A percentile compares a stretch with the other conserved stretches of the same genome.
Evolutionary conservation across 2,888 invertebrate species (phyloP).

Genomic region (Coleophora flavipennella): DNA sequence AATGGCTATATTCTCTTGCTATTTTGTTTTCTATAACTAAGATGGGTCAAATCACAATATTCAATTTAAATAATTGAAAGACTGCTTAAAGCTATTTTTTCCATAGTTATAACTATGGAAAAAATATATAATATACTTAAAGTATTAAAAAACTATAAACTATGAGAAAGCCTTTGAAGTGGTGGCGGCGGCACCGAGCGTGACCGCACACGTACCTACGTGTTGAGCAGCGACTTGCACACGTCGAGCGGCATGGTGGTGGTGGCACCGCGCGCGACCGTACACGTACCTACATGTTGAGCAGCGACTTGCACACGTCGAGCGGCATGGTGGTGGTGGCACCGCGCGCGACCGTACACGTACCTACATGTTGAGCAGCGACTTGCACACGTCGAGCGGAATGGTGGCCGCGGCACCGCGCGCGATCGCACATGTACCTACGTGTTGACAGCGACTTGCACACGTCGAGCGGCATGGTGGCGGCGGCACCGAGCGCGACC

Average conservation of each 20-base stretch:
- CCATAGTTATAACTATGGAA: too few species aligned
- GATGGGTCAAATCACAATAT: too few species aligned
- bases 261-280: conserved; percentile 94
- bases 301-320: conserved; percentile 23
- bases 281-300: conserved; percentile 78
- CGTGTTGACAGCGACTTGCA: conserved; percentile 98
- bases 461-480: conserved; percentile 95
- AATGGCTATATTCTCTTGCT: too few species aligned
- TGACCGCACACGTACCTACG: conserved; percentile 92
- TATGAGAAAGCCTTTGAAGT: too few species aligned
- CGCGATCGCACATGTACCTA: conserved; percentile 91
- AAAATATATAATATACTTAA: too few species aligned
- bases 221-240: conserved; percentile 96
- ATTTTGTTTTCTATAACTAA: too few species aligned
- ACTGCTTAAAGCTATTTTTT: too few species aligned
- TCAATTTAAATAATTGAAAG: too few species aligned
- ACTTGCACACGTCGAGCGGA: conserved; percentile 96
- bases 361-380: conserved; percentile 92
- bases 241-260: conserved; percentile 95
- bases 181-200: conserved; percentile 93
- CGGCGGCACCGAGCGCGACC: conserved; percentile 93
- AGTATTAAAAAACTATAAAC: too few species aligned
- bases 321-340: conserved; percentile 46
- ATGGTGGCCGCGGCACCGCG: conserved; percentile 96
- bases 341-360: conserved; percentile 76